Conservation (phyloP, 92 coral and sea anemone genomes). For the Palythoa grandiflora region DNA sequence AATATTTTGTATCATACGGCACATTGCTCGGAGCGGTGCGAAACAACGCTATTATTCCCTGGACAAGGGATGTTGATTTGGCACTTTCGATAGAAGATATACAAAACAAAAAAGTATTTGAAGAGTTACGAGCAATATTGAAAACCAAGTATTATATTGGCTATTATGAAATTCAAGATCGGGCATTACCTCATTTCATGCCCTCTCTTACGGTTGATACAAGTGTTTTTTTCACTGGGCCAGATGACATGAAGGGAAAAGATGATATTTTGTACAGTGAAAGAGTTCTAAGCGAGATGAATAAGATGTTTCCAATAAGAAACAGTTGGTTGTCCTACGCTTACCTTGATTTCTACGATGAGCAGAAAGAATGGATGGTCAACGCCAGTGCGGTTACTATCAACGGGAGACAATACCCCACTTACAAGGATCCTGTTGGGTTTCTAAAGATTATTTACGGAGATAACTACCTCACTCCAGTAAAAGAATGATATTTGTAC, state of each 20-base stretch:
- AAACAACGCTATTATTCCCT: conserved; percentile 25
- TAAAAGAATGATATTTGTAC: neutral
- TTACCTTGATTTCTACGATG: conserved; percentile 46
- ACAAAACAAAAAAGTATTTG: conserved; percentile 2
- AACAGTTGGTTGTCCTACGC: conserved; percentile 26
- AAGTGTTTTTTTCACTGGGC: neutral
- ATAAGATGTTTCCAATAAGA: conserved; percentile 23
- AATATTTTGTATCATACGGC: conserved; percentile 36
- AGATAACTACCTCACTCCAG: conserved; percentile 29
- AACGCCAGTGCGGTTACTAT: conserved; percentile 9
- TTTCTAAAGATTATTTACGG: conserved; percentile 40
- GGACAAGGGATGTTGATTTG: conserved; percentile 42
- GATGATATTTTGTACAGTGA: conserved; percentile 26
- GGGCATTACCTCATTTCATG: conserved; percentile 43
- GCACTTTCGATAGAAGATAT: conserved; percentile 9
- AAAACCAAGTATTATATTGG: conserved; percentile 23
- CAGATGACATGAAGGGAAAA: conserved; percentile 37
- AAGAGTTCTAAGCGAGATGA: conserved; percentile 24
- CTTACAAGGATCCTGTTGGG: conserved; percentile 30
- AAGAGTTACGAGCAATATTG: neutral
- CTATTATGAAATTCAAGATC: conserved; percentile 29
- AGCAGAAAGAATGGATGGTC: neutral
- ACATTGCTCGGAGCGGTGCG: conserved; percentile 46
- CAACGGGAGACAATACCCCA: conserved; percentile 37
- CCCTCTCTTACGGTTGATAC: conserved; percentile 26